Evolutionary conservation across 2,113 vertebrate species (phyloP).

Genomic region (Calypte anna): DNA sequence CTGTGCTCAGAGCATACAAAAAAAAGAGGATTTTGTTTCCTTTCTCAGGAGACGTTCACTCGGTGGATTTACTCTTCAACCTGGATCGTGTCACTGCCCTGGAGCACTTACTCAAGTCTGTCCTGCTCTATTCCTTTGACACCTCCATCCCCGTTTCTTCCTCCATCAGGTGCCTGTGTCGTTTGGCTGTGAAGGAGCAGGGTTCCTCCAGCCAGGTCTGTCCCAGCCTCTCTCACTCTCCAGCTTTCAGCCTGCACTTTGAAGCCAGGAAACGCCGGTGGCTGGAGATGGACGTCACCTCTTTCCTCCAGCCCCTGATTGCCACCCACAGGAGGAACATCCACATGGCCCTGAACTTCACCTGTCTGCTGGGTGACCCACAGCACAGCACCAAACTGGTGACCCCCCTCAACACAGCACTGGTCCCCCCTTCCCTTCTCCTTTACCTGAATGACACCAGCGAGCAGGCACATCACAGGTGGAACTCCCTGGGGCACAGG

Average conservation of each 20-base stretch:
- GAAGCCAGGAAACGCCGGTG: slow-evolving; percentile 75
- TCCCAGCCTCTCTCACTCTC: slow-evolving; percentile 45
- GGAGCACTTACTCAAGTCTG: slow-evolving; percentile 88
- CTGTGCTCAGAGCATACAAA: not conserved
- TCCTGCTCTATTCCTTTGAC: slow-evolving; percentile 87
- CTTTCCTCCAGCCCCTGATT: slow-evolving; percentile 84
- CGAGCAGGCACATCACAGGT: slow-evolving; percentile 77
- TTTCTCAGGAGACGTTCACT: slow-evolving; percentile 73
- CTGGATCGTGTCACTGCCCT: slow-evolving; percentile 84
- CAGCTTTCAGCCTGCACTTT: slow-evolving; percentile 75
- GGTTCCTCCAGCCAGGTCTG: slow-evolving; percentile 59
- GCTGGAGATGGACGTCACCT: slow-evolving; percentile 89
- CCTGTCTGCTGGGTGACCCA: slow-evolving; percentile 74
- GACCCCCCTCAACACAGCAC: slow-evolving; percentile 22
- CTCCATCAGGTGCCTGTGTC: slow-evolving; percentile 73
- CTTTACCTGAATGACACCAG: slow-evolving; percentile 91
- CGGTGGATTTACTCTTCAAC: slow-evolving; percentile 87
- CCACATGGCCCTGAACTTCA: slow-evolving; percentile 83
- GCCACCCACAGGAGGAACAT: slow-evolving; percentile 77
- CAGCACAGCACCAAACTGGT: not conserved
- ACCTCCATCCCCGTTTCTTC: slow-evolving; percentile 54
- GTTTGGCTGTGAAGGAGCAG: slow-evolving; percentile 76
- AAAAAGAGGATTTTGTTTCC: not conserved
- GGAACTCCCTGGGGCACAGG: not conserved
- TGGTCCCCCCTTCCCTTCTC: slow-evolving; percentile 84